Evolutionary conservation across 2,888 invertebrate genomes (phyloP).

Genomic region (Norana najaformis): DNA sequence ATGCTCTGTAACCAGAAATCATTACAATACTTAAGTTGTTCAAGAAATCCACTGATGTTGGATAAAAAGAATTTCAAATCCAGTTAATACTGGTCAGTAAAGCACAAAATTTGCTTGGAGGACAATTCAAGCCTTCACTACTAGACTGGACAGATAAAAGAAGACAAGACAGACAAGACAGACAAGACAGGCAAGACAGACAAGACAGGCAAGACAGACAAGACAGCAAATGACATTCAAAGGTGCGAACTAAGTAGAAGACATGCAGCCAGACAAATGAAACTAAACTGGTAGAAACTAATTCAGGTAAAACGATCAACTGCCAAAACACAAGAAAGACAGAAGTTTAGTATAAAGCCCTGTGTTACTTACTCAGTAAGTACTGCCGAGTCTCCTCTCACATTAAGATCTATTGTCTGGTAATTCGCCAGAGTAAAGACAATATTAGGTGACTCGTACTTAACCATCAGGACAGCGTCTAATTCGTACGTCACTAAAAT

Average conservation of each 20-base stretch:
- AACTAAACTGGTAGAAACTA: background rate
- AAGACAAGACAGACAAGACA: background rate
- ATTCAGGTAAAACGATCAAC: background rate
- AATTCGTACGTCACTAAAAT: background rate
- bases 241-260: background rate
- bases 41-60: background rate
- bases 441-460: background rate
- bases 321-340: background rate
- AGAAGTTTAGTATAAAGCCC: background rate
- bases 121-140: background rate
- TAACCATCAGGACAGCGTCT: background rate
- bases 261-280: background rate
- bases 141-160: background rate
- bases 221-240: background rate
- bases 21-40: background rate
- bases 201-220: too few species aligned
- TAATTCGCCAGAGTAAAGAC: background rate
- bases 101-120: background rate
- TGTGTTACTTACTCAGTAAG: background rate
- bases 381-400: background rate
- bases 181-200: too few species aligned
- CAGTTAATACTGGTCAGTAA: background rate
- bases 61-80: background rate
- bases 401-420: background rate
- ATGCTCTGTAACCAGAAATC: background rate